A percentile compares a stretch with the other conserved stretches of the same genome.
Evolutionary conservation across 1,140 invertebrate genomes (phyloP).

Genomic region (Eurosta solidaginis): DNA sequence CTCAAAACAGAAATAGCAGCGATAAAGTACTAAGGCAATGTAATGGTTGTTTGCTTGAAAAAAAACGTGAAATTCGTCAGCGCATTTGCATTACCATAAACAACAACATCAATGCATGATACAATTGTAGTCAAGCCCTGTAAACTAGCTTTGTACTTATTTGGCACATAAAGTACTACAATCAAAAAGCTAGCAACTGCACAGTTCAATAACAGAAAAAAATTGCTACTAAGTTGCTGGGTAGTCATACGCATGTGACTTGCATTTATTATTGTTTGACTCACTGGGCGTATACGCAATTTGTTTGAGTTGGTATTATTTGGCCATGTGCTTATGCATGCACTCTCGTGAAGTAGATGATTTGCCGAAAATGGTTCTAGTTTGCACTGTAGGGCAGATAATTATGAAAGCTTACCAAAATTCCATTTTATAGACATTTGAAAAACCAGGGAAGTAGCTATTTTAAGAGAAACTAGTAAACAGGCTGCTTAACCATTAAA

Average conservation of each 20-base stretch:
- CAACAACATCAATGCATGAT: neutral
- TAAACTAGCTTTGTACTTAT: neutral
- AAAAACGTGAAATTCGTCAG: too few relatives aligned
- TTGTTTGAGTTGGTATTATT: too few relatives aligned
- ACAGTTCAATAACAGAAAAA: neutral
- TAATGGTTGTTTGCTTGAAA: too few relatives aligned
- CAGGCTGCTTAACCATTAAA: too few relatives aligned
- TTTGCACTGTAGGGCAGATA: neutral
- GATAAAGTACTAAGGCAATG: too few relatives aligned
- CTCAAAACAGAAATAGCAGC: neutral
- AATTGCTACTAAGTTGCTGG: neutral
- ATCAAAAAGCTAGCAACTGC: neutral
- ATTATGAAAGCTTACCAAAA: neutral
- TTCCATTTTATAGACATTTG: neutral
- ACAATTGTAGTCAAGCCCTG: neutral
- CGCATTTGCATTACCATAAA: neutral
- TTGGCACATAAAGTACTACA: neutral
- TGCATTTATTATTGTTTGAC: neutral
- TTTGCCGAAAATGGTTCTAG: neutral
- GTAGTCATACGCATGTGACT: neutral
- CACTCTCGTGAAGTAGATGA: neutral
- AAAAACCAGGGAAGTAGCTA: too few relatives aligned
- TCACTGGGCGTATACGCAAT: neutral
- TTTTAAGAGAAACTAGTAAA: too few relatives aligned
- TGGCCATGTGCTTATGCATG: too few relatives aligned